Evolutionary conservation across 2,113 vertebrate genomes (phyloP).

Genomic region (Rousettus leschenaultii): DNA sequence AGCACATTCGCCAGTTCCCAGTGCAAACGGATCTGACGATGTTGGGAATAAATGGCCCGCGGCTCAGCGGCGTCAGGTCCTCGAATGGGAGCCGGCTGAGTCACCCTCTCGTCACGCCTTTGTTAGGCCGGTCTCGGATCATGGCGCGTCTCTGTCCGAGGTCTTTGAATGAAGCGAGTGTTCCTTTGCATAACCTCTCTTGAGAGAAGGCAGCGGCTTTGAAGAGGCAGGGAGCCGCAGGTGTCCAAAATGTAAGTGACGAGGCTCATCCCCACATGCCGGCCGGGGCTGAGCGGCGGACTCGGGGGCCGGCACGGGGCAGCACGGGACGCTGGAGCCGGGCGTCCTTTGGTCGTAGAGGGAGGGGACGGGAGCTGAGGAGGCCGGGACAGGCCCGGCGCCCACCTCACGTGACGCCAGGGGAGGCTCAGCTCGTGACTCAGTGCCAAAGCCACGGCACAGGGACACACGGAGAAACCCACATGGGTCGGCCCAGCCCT

Average conservation of each 20-base stretch:
- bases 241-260: background rate
- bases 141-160: conserved; percentile 61
- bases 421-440: background rate
- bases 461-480: background rate
- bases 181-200: conserved; percentile 48
- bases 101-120: conserved; percentile 66
- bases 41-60: conserved; percentile 30
- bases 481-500: background rate
- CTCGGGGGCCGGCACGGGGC: background rate
- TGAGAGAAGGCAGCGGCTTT: conserved; percentile 50
- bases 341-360: background rate
- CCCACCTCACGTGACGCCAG: background rate
- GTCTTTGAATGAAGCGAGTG: conserved; percentile 72
- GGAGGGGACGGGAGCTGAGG: background rate
- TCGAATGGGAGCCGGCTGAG: conserved; percentile 58
- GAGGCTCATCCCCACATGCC: background rate
- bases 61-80: conserved; percentile 56
- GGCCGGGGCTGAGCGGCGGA: background rate
- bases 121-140: conserved; percentile 61
- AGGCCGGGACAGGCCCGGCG: background rate
- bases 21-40: conserved; percentile 51
- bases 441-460: background rate
- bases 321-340: background rate
- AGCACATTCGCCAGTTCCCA: conserved; percentile 53
- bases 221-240: conserved; percentile 22